phyloP scores from a whole-genome alignment of 1,140 invertebrate species.

The Leptestheria dahalacensis region DNA sequence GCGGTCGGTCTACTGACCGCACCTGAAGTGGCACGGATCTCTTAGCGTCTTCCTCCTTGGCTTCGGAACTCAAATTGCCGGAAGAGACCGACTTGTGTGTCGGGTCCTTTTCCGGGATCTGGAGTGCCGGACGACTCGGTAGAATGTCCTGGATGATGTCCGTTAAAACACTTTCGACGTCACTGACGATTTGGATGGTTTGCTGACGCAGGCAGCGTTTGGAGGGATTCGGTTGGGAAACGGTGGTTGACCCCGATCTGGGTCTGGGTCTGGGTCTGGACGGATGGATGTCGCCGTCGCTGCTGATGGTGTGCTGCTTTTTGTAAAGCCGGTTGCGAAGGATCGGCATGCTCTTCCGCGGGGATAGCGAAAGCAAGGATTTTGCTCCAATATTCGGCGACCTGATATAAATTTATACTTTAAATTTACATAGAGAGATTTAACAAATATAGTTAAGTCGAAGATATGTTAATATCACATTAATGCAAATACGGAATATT shows the following conservation, averaged over 20 bases:
- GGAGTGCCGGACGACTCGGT: neutral
- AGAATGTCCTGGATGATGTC: conserved; percentile 10
- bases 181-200: conserved; percentile 12
- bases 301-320: neutral
- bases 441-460: too few species aligned
- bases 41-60: neutral
- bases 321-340: neutral
- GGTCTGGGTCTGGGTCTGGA: neutral
- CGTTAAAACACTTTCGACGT: conserved; percentile 13
- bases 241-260: neutral
- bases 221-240: neutral
- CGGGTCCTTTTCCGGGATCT: neutral
- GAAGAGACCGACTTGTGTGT: neutral
- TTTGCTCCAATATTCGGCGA: neutral
- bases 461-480: too few species aligned
- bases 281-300: neutral
- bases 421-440: too few species aligned
- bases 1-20: neutral
- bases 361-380: neutral
- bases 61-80: neutral
- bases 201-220: conserved; percentile 4
- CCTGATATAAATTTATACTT: neutral
- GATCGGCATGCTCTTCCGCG: neutral
- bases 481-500: too few species aligned
- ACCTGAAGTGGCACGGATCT: neutral